Base-by-base conservation (phyloP, 2,888 invertebrate genomes). In the Tanytarsus gracilentus region DNA sequence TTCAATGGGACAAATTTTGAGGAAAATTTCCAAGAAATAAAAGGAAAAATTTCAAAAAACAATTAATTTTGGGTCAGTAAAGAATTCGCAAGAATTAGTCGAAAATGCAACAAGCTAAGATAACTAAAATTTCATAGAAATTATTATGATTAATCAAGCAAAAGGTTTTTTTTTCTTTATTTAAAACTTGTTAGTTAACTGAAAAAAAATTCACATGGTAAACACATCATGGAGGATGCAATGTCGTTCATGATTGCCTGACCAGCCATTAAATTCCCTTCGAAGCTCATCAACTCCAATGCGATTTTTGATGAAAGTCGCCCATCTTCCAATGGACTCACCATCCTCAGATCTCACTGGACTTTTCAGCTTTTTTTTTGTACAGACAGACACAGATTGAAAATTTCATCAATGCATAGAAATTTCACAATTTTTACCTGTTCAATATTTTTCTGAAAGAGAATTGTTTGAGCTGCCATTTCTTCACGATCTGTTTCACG, bases 401-500 rank as follows among this genome's bases (percentile, higher is more conserved):
- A 29, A 33, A 16, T 33, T 33, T 29, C 5, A 23, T 29, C 23
- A n/a, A n/a, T n/a, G n/a, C n/a, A n/a, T n/a, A n/a, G n/a, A 4
- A n/a, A 16, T 6, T 18, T 11, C n/a, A 27, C 26, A 29, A 50
- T 18, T 18, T 44, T 70, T 71, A 74, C 74, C 72, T 74, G 73
- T 63, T 66, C 69, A 63, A 74, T 72, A 63, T 68, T 71, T 67
- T 71, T 74, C 65, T 74, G 74, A 64, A 69, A 69, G 61, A 70
- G 69, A 62, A 72, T 64, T 23, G 70, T 69, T 66, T 93, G 25
- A 84, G 88, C 85, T 11, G 89, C 92, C 25, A 94, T 82, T 72
- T 96, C 92, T 27, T 88, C 83, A 66, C 94, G 79, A 70, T 95
- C 97, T 66, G 95, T 71, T 69, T 97, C 96, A 56, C 94, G 77